Evolutionary conservation across 2,797 vertebrate genomes (phyloP).

Genomic region (Sebastes goodei): DNA sequence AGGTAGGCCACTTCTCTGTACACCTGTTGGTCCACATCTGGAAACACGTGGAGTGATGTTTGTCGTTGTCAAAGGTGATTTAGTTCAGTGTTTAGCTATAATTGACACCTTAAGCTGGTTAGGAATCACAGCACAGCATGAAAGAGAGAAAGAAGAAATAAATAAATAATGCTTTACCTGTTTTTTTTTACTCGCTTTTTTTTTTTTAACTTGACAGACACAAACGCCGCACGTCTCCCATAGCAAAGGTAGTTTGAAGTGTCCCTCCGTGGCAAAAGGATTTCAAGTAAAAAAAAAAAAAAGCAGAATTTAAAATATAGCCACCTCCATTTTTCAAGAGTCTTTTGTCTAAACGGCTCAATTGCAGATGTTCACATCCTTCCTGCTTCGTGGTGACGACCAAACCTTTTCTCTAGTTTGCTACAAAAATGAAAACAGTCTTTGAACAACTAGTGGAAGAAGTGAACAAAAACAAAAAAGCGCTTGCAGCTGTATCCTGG

Average conservation of each 20-base stretch:
- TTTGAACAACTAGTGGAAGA: not conserved
- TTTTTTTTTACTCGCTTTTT: conserved; percentile 30
- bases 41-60: conserved; percentile 31
- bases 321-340: not conserved
- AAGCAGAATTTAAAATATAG: not conserved
- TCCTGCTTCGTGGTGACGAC: conserved; percentile 26
- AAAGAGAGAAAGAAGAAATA: not conserved
- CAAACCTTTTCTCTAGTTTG: not conserved
- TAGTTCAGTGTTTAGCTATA: not conserved
- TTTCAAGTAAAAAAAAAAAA: not conserved
- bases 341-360: not conserved
- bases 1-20: not conserved
- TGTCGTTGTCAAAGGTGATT: not conserved
- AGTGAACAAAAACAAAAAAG: not conserved
- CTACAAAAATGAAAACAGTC: not conserved
- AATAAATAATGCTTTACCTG: conserved; percentile 32
- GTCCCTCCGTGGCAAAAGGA: not conserved
- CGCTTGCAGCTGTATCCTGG: not conserved
- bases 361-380: conserved; percentile 75
- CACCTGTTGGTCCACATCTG: conserved; percentile 62
- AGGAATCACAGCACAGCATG: not conserved
- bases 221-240: conserved; percentile 54
- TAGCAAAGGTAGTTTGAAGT: conserved; percentile 18
- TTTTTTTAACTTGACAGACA: conserved; percentile 41
- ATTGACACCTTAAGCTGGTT: rapidly evolving